Evolutionary conservation across 2,888 invertebrate genomes (phyloP).

Genomic region (Beris morrisii): DNA sequence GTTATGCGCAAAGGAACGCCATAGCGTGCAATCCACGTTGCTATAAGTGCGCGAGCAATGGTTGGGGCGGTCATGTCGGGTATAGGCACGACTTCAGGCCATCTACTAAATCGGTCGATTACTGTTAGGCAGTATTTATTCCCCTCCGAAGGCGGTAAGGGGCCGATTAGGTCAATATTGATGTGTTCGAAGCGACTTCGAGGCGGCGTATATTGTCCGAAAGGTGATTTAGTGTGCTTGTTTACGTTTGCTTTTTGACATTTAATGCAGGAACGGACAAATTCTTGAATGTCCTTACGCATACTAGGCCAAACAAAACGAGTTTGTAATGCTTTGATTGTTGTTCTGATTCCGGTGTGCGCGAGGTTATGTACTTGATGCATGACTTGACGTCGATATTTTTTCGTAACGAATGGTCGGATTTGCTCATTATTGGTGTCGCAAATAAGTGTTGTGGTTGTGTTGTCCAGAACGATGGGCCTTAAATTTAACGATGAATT

Average conservation of each 20-base stretch:
- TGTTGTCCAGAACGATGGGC: neutral
- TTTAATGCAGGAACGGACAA: slow-evolving; percentile 1
- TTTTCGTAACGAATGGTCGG: slow-evolving; percentile 36
- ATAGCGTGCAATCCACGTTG: slow-evolving; percentile 52
- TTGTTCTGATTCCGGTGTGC: slow-evolving; percentile 12
- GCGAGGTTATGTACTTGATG: neutral
- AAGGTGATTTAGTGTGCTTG: neutral
- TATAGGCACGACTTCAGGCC: slow-evolving; percentile 24
- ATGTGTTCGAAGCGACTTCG: neutral
- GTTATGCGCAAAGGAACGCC: slow-evolving; percentile 49
- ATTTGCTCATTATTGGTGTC: neutral
- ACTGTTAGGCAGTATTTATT: slow-evolving; percentile 23
- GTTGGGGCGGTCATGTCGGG: slow-evolving; percentile 34
- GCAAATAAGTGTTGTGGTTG: neutral
- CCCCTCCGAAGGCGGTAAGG: slow-evolving; percentile 3
- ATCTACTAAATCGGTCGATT: neutral
- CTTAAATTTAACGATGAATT: too few species aligned
- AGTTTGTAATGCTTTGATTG: slow-evolving; percentile 30
- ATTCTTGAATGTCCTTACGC: slow-evolving; percentile 11
- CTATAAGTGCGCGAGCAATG: slow-evolving; percentile 32
- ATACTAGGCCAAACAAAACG: slow-evolving; percentile 21
- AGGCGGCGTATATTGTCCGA: neutral
- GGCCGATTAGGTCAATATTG: neutral
- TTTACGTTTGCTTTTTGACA: slow-evolving; percentile 7
- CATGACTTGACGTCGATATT: slow-evolving; percentile 1